Percentiles rank a stretch among this genome's conserved stretches.
These are phyloP conservation scores for Rhea americana DNA, from an alignment of 2,113 vertebrate species.

Conservation along the genomic window DNA sequence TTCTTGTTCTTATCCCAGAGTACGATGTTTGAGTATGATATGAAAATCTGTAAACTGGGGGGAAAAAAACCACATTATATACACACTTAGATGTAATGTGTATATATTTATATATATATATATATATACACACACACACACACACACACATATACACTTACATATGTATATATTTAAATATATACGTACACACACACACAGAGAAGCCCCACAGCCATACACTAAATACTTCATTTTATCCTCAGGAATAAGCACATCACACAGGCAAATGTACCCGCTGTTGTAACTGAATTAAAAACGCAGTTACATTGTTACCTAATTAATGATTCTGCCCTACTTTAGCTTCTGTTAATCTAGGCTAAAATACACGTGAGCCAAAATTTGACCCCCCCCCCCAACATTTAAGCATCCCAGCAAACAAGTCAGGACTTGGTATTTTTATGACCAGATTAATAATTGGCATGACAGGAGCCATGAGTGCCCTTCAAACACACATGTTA, in stretches of 20 bases:
- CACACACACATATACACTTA: background rate
- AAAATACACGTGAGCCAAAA: background rate
- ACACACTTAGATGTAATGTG: background rate
- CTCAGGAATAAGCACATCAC: background rate
- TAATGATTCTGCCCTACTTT: background rate
- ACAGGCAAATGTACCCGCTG: background rate
- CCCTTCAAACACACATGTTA: background rate
- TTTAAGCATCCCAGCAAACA: background rate
- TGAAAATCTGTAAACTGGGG: background rate
- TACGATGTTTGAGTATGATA: too few species aligned
- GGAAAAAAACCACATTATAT: background rate
- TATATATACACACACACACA: background rate
- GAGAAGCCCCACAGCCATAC: background rate
- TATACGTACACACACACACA: background rate
- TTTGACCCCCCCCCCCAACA: background rate
- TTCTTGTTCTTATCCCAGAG: background rate
- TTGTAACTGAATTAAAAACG: background rate
- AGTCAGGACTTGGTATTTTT: background rate
- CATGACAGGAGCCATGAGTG: background rate
- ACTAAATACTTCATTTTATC: background rate
- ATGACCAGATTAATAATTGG: fast-evolving
- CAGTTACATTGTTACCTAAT: fast-evolving
- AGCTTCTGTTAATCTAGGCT: background rate
- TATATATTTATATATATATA: background rate
- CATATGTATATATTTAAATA: background rate